These are phyloP conservation scores for Brachyopa scutellaris DNA, from an alignment of 2,888 invertebrate genomes.

Conservation along the genomic window DNA sequence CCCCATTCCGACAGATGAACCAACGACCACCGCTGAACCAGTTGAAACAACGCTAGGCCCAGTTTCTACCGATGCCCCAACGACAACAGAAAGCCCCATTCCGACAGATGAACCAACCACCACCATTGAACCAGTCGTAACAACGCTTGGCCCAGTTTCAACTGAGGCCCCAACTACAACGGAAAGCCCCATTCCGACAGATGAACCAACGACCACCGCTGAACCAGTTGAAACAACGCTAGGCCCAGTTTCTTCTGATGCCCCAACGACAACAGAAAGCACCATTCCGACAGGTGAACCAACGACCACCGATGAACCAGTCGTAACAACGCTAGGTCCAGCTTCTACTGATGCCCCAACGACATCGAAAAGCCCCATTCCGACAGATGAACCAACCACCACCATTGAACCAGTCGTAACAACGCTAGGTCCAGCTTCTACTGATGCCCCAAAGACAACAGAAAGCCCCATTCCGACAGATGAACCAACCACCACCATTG, in stretches of 20 bases:
- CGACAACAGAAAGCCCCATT: neutral
- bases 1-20: too few relatives aligned
- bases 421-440: too few relatives aligned
- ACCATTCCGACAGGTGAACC: too few relatives aligned
- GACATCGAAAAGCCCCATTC: neutral
- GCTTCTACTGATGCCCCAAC: neutral
- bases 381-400: too few relatives aligned
- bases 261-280: too few relatives aligned
- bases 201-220: too few relatives aligned
- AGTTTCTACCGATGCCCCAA: neutral
- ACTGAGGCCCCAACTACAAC: conserved; percentile 25
- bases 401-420: too few relatives aligned
- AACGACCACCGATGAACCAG: neutral
- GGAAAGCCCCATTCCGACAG: neutral
- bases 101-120: neutral
- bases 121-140: neutral
- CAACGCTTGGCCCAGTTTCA: neutral
- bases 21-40: neutral
- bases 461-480: too few relatives aligned
- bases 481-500: too few relatives aligned
- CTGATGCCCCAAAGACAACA: too few relatives aligned
- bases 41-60: neutral
- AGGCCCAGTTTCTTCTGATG: too few relatives aligned
- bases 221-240: too few relatives aligned
- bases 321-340: neutral